Conservation (phyloP, 2,797 vertebrate species). For the Hephaestus fuliginosus region DNA sequence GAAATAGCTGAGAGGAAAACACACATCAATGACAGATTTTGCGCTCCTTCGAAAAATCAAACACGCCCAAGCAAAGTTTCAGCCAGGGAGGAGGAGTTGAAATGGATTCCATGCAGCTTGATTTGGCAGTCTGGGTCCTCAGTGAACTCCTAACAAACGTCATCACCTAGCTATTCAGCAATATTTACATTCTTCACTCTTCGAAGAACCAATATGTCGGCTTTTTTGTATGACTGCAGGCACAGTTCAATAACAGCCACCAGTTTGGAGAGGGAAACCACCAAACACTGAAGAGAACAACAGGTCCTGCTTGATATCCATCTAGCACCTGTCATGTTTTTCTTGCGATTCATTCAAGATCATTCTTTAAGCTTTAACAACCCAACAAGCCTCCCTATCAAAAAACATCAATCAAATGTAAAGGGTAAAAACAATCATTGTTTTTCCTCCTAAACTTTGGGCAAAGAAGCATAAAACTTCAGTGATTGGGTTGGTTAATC, state of each 20-base stretch:
- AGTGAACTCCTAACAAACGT: not conserved
- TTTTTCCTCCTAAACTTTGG: not conserved
- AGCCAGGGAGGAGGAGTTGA: slow-evolving; percentile 2
- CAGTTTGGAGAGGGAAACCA: not conserved
- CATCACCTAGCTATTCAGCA: slow-evolving; percentile 37
- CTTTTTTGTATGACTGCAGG: slow-evolving; percentile 2
- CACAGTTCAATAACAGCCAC: slow-evolving; percentile 20
- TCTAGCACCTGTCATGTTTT: not conserved
- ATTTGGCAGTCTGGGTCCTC: slow-evolving; percentile 3
- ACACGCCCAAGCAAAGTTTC: slow-evolving; percentile 27
- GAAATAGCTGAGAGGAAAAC: slow-evolving; percentile 29
- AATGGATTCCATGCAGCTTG: slow-evolving; percentile 31
- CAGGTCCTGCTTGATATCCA: not conserved
- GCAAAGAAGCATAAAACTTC: not conserved
- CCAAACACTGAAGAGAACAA: slow-evolving; percentile 3
- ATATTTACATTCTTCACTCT: slow-evolving; percentile 38
- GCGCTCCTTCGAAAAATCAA: slow-evolving; percentile 38
- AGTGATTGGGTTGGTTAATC: slow-evolving; percentile 8
- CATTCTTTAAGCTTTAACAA: slow-evolving; percentile 3
- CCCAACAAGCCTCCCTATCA: not conserved
- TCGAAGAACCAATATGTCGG: slow-evolving; percentile 6
- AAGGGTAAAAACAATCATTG: not conserved
- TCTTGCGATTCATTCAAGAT: not conserved
- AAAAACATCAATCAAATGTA: not conserved
- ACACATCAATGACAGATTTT: slow-evolving; percentile 52